Evolutionary conservation across 2,113 vertebrate species (phyloP), one percentile per base, ranked within the genome.

Genomic region (Calonectris borealis): DNA sequence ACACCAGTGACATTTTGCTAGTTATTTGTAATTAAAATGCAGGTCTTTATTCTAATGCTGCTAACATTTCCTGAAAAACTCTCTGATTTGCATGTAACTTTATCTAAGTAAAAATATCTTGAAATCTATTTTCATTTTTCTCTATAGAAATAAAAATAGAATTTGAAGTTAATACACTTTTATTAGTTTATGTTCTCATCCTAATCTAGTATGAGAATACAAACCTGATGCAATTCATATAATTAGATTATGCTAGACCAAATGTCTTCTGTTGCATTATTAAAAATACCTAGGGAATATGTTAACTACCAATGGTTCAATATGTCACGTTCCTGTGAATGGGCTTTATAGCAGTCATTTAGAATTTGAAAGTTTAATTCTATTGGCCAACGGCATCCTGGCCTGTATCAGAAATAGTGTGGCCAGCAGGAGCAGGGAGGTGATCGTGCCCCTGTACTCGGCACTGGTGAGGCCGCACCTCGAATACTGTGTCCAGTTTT

Each of bases 201-300:
- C 52, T 95, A 75, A 94, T 68, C 86, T 65, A 95, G 87, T 95
- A 94, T 82, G 78, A 94, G 76, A 87, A n/a, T 65, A 76, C 22
- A 91, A 73, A 48, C 46, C 42, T 62, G 66, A 71, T 84, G 16
- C 68, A 96, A 95, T 55, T 36, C 87, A 92, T 32, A 42, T 57
- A 87, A 95, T 94, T 58, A 68, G 49, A 46, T 94, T 83, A 51
- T 57, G 36, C 61, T 92, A 96, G n/a, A 58, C 65, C 36, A 92
- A 93, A 96, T 88, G 24, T 81, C 84, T 94, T 88, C 55, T 86
- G 58, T n/a, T 94, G 26, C 55, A 77, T 77, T 96, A 96, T 24
- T 82, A 70, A 86, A 95, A 55, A 91, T 82, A 55, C 22, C 38
- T 38, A 48, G 31, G 42, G 34, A 84, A 27, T 32, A 49, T 25